These are phyloP conservation scores for Endotricha flammealis DNA, from an alignment of 2,888 invertebrate genomes.

Conservation along the genomic window DNA sequence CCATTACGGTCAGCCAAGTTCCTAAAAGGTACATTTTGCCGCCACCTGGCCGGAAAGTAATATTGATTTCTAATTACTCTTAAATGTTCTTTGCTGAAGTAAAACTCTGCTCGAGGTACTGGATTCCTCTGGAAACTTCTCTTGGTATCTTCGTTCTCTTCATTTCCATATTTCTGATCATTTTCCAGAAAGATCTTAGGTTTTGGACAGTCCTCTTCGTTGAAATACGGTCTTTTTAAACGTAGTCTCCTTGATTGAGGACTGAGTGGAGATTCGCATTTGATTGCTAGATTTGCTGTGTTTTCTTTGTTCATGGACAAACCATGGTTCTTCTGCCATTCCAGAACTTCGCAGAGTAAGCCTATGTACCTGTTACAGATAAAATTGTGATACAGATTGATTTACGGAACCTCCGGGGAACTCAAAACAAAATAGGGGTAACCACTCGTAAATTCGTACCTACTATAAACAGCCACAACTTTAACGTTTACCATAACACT, in stretches of 20 bases:
- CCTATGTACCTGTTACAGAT: constrained; percentile 85
- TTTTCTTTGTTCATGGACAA: constrained; percentile 67
- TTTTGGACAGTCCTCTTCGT: constrained; percentile 46
- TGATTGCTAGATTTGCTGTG: constrained; percentile 64
- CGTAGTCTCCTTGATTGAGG: constrained; percentile 50
- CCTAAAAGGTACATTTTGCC: constrained; percentile 67
- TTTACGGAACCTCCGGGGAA: too few relatives aligned
- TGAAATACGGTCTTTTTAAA: constrained; percentile 50
- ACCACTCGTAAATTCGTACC: too few relatives aligned
- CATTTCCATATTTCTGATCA: constrained; percentile 49
- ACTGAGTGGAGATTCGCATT: constrained; percentile 71
- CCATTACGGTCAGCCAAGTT: constrained; percentile 78
- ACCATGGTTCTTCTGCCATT: constrained; percentile 87
- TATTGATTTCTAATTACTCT: constrained; percentile 57
- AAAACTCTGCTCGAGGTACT: constrained; percentile 41
- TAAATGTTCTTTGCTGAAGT: constrained; percentile 58
- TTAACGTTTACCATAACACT: too few relatives aligned
- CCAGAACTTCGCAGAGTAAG: constrained; percentile 89
- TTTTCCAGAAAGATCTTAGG: constrained; percentile 41
- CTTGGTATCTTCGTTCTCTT: constrained; percentile 59
- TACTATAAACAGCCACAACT: too few relatives aligned
- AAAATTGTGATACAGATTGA: too few relatives aligned
- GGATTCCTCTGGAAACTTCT: constrained; percentile 33
- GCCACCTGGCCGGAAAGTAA: constrained; percentile 57
- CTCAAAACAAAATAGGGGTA: too few relatives aligned